Evolutionary conservation across 2,113 vertebrate species (phyloP), one percentile per base, ranked within the genome.

Genomic region (Buteo buteo): DNA sequence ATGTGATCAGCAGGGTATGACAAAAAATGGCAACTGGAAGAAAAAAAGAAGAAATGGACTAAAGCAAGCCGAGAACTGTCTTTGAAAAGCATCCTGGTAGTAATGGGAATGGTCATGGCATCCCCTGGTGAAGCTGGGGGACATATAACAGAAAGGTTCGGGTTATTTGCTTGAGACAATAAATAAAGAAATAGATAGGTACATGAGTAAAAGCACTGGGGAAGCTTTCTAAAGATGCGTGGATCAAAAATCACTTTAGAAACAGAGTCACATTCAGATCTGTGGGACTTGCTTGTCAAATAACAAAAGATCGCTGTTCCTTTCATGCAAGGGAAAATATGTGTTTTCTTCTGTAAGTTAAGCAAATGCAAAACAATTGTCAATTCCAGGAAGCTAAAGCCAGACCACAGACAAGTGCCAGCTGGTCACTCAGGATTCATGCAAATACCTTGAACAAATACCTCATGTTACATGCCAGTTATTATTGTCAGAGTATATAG

Each of bases 1-100:
- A 91, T 86, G 71, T 87, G 94, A 94, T 36, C 93, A 94, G 86
- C 91, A 78, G 61, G n/a, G 70, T 71, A 28, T 82, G 87, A 90
- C 79, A 91, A 81, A 91, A 84, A 84, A 91, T 47, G 90, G 77
- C 31, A 89, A 15, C 15, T 84, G 49, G 62, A 87, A 92, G 81
- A 90, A 91, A 52, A 62, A 86, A 86, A 91, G n/a, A 28, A 83
- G 42, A 87, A 93, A 90, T 20, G 38, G 38, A 66, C 31, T n/a
- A 72, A 85, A 65, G 34, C 22, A 74, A 94, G 57, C 34, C 32
- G 76, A 92, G 78, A 87, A 73, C 16, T 85, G 76, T 29, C 2
- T 0, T 24, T 28, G 58, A 72, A 95, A 91, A 85, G 3, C 49
- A 66, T 54, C 49, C 67, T 64, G 54, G 49, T 65, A 79, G 31